Percentiles rank a stretch among this genome's conserved stretches.
phyloP scores from a whole-genome alignment of 2,888 invertebrate species.

The Anarsia innoxiella region DNA sequence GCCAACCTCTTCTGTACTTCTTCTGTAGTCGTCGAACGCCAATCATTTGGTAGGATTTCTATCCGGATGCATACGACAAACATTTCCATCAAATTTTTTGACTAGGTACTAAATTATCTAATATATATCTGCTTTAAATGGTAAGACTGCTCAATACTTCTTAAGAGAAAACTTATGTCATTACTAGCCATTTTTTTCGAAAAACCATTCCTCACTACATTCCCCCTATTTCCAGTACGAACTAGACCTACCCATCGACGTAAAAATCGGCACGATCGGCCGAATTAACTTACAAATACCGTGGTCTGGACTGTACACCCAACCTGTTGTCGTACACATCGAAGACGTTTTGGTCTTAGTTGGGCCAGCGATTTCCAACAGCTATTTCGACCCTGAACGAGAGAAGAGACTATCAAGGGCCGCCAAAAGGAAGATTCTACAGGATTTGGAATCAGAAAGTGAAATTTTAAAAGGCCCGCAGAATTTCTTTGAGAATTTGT shows the following conservation, averaged over 20 bases:
- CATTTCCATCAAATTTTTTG: no score
- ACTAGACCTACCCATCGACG: slow-evolving; percentile 86
- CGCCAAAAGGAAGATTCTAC: slow-evolving; percentile 81
- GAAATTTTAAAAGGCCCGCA: slow-evolving; percentile 78
- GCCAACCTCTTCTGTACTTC: no score
- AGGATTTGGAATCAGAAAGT: slow-evolving; percentile 77
- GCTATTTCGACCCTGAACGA: slow-evolving; percentile 81
- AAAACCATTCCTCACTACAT: no score
- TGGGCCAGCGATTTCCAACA: slow-evolving; percentile 81
- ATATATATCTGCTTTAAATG: no score
- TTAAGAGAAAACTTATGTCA: no score
- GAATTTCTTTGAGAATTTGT: slow-evolving; percentile 81
- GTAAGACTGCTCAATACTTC: no score
- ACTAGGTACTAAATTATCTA: no score
- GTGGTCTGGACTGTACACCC: slow-evolving; percentile 84
- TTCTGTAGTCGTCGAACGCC: no score
- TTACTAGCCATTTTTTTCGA: no score
- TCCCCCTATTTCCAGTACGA: slow-evolving; percentile 85
- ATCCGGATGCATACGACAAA: no score
- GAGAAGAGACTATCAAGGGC: slow-evolving; percentile 83
- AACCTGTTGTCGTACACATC: slow-evolving; percentile 82
- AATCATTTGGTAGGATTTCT: no score
- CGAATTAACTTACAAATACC: slow-evolving; percentile 84
- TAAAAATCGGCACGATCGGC: slow-evolving; percentile 87
- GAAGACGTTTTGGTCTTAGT: slow-evolving; percentile 86